Evolutionary conservation across 2,113 vertebrate genomes (phyloP).

Genomic region (Aldabrachelys gigantea): DNA sequence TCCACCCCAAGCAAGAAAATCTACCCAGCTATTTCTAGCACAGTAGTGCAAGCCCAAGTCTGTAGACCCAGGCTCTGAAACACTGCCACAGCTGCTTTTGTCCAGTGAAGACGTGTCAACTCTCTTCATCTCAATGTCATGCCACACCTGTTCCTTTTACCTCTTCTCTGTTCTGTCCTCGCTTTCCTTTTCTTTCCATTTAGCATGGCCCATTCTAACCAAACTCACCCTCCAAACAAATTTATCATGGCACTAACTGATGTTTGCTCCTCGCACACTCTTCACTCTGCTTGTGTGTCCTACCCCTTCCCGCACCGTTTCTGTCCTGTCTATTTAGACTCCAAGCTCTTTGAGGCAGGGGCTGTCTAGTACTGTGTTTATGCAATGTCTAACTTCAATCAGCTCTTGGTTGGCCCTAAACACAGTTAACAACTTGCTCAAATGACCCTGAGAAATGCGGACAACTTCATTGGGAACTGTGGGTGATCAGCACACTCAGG

Average conservation of each 20-base stretch:
- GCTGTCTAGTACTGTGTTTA: not conserved
- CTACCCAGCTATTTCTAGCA: not conserved
- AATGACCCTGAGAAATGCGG: fast-evolving
- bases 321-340: not conserved
- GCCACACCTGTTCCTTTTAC: not conserved
- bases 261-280: not conserved
- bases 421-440: not conserved
- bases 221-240: not conserved
- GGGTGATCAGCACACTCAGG: not conserved
- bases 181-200: not conserved
- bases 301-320: not conserved
- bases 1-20: not conserved
- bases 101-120: not conserved
- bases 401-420: not conserved
- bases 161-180: not conserved
- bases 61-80: not conserved
- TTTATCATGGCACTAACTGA: not conserved
- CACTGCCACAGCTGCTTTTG: not conserved
- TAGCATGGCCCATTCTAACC: not conserved
- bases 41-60: not conserved
- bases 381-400: not conserved
- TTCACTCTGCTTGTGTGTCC: not conserved
- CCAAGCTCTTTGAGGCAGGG: not conserved
- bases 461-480: fast-evolving
- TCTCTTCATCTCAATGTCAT: not conserved